Percentiles rank a stretch among this genome's conserved stretches.
These are phyloP conservation scores for Sebastiscus albofasciatus DNA, from an alignment of 2,797 vertebrate species.

Conservation along the genomic window DNA sequence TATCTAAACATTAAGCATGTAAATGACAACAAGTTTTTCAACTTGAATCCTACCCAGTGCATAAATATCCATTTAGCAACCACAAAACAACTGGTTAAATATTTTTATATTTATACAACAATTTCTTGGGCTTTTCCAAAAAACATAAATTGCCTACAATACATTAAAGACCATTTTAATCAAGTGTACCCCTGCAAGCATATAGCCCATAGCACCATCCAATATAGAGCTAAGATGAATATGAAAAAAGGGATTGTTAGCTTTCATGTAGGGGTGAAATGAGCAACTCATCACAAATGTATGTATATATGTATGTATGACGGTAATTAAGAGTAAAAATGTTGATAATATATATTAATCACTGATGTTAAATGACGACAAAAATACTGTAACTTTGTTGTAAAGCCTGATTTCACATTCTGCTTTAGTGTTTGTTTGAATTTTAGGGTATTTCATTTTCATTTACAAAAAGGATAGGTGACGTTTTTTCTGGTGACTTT, in stretches of 20 bases:
- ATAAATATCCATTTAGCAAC: not conserved
- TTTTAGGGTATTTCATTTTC: not conserved
- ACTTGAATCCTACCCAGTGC: not conserved
- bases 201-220: not conserved
- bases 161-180: not conserved
- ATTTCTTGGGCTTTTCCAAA: not conserved
- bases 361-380: constrained; percentile 3
- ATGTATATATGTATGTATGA: not conserved
- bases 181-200: constrained; percentile 37
- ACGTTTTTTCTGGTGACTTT: not conserved
- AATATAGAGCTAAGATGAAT: constrained; percentile 6
- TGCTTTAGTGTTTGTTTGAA: not conserved
- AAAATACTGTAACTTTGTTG: not conserved
- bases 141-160: not conserved
- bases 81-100: not conserved
- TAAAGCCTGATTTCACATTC: not conserved
- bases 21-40: not conserved
- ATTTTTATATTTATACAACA: no score
- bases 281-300: not conserved
- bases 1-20: not conserved
- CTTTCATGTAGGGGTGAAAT: not conserved
- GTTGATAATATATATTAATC: not conserved
- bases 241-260: constrained; percentile 4
- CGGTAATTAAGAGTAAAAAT: not conserved
- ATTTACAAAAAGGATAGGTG: not conserved